These are phyloP conservation scores for Cordylochernes scorpioides DNA, from an alignment of 2,888 invertebrate species.

Conservation along the genomic window DNA sequence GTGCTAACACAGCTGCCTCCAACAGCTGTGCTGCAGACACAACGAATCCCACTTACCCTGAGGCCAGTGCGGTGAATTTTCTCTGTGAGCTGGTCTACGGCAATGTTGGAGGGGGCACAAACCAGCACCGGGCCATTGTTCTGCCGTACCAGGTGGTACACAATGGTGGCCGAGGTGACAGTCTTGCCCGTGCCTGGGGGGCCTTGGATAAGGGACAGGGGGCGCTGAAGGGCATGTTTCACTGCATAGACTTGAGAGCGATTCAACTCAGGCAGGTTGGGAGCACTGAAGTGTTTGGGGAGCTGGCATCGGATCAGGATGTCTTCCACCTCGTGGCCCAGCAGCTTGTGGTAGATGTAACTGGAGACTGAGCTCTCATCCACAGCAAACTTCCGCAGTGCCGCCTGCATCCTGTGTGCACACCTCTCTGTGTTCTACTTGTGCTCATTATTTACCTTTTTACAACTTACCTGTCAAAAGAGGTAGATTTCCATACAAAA, in stretches of 20 bases:
- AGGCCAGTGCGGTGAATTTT: slow-evolving; percentile 92
- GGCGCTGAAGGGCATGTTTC: slow-evolving; percentile 84
- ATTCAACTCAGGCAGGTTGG: slow-evolving; percentile 87
- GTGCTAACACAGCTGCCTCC: no score
- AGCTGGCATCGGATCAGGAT: slow-evolving; percentile 65
- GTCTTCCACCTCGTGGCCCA: slow-evolving; percentile 84
- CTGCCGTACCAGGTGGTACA: slow-evolving; percentile 85
- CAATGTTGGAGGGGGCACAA: slow-evolving; percentile 95
- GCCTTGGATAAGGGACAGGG: slow-evolving; percentile 77
- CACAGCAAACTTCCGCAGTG: slow-evolving; percentile 75
- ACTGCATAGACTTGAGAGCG: slow-evolving; percentile 94
- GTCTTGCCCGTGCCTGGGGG: slow-evolving; percentile 96
- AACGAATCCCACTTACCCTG: slow-evolving; percentile 33
- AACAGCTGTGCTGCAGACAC: no score
- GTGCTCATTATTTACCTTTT: background rate
- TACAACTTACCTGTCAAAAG: slow-evolving; percentile 51
- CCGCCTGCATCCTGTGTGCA: slow-evolving; percentile 56
- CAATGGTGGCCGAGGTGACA: slow-evolving; percentile 94
- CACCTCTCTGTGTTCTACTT: background rate
- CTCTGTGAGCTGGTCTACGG: slow-evolving; percentile 93
- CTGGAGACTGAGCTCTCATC: slow-evolving; percentile 88
- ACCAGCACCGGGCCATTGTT: slow-evolving; percentile 73
- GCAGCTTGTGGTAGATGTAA: slow-evolving; percentile 82
- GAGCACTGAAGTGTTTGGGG: slow-evolving; percentile 89
- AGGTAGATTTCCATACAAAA: slow-evolving; percentile 97